Base-by-base conservation (phyloP, 2,888 invertebrate species). In the Mythimna ferrago region DNA sequence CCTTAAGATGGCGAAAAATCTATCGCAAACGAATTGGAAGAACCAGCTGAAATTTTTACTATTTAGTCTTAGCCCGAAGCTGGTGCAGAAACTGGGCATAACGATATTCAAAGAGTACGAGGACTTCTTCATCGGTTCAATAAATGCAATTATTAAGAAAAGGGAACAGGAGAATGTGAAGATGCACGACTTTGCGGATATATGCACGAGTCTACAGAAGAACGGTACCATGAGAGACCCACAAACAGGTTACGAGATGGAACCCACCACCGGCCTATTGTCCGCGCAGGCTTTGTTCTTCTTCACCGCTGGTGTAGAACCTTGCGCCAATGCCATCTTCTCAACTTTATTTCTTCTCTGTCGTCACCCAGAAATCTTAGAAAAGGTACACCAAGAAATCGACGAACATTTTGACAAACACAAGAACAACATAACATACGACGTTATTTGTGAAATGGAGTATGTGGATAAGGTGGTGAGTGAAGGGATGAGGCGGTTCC, bases 261-360 rank as follows among this genome's bases (percentile, higher is more conserved):
- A 90, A 41, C 91, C 94, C 0, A 92, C 93, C 0, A 92, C 91
- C 41, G 92, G 72, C 9, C 9, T 85, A 2, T 64, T 85, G 48
- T 67, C 86, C 6, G 86, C 86, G 2, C 82, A 85, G 44, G 85
- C 78, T 66, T 90, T 81, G 51, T 84, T 84, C 62, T 84, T 85
- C 35, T 83, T 84, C 41, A 53, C 68, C 41, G 94, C 93, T 41
- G 95, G 95, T 0, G 93, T 93, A 3, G 94, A 94, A 61, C 92
- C 94, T 92, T 72, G 69, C 1, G 78, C 83, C 1, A 71, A 66
- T 32, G 71, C 67, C 0, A 85, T 83, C 64, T 91, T 91, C 61
- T 88, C 86, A 6, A 83, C 88, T 1, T 78, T 93, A 9, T 85
- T 88, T 66, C 87, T 91, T 71, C 81, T 95, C 0, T 92, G 93